These are phyloP conservation scores for Pogonomyrmex californicus DNA, from an alignment of 1,140 invertebrate species.

Conservation along the genomic window DNA sequence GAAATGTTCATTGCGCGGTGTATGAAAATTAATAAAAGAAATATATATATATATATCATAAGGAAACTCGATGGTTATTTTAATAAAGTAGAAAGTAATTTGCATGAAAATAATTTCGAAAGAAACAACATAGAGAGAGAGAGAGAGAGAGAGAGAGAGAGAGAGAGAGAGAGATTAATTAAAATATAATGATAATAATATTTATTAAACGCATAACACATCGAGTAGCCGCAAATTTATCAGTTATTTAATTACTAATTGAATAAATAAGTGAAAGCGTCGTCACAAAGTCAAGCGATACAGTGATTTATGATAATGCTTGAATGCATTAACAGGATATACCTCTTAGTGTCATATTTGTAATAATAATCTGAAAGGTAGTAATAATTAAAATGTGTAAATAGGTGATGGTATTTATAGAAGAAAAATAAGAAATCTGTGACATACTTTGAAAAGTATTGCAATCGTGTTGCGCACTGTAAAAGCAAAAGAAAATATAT, in stretches of 20 bases:
- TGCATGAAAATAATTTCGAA: constrained; percentile 10
- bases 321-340: constrained; percentile 26
- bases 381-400: constrained; percentile 26
- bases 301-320: constrained; percentile 18
- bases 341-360: constrained; percentile 36
- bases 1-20: constrained; percentile 28
- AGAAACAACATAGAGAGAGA: background rate
- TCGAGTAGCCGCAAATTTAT: constrained; percentile 44
- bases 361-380: constrained; percentile 50
- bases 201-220: constrained; percentile 26
- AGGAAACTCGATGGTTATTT: constrained; percentile 56
- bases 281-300: constrained; percentile 31
- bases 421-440: constrained; percentile 29
- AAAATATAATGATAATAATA: constrained; percentile 21
- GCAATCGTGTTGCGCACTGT: constrained; percentile 28
- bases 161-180: background rate
- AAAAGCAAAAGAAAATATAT: constrained; percentile 44
- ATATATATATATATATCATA: constrained; percentile 2
- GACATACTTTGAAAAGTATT: constrained; percentile 48
- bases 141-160: no score
- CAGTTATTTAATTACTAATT: constrained; percentile 15
- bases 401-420: constrained; percentile 25
- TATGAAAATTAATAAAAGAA: constrained; percentile 49
- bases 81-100: constrained; percentile 17
- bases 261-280: constrained; percentile 35